Evolutionary conservation across 2,113 vertebrate species (phyloP).

Genomic region (Scopus umbretta): DNA sequence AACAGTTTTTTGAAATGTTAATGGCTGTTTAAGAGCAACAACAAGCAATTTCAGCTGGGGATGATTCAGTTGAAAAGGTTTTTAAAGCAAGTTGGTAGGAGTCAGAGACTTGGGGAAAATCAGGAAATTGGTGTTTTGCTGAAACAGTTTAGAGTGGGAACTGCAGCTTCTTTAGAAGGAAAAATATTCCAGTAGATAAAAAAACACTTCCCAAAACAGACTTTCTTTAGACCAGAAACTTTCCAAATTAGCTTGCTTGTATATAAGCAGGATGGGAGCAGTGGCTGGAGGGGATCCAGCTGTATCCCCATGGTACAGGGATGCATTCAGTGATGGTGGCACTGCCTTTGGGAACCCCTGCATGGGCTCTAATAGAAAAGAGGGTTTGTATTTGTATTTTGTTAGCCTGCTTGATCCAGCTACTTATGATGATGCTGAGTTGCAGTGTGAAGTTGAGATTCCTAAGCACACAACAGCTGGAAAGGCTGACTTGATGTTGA

Average conservation of each 20-base stretch:
- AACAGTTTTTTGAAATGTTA: constrained; percentile 26
- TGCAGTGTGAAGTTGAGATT: background rate
- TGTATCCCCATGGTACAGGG: background rate
- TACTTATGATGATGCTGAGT: background rate
- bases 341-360: background rate
- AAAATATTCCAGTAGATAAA: background rate
- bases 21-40: constrained; percentile 10
- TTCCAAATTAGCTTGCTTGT: background rate
- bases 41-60: background rate
- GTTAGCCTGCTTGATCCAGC: background rate
- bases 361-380: background rate
- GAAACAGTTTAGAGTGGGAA: background rate
- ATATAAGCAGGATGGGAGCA: background rate
- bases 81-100: background rate
- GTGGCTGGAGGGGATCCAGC: background rate
- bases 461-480: background rate
- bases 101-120: background rate
- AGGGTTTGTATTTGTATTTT: background rate
- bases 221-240: background rate
- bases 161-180: background rate
- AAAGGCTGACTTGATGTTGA: background rate
- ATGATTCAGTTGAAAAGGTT: background rate
- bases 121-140: background rate
- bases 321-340: background rate
- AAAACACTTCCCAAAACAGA: background rate